These are phyloP conservation scores for Brachyistius frenatus DNA, from an alignment of 2,113 vertebrate species.

Conservation along the genomic window DNA sequence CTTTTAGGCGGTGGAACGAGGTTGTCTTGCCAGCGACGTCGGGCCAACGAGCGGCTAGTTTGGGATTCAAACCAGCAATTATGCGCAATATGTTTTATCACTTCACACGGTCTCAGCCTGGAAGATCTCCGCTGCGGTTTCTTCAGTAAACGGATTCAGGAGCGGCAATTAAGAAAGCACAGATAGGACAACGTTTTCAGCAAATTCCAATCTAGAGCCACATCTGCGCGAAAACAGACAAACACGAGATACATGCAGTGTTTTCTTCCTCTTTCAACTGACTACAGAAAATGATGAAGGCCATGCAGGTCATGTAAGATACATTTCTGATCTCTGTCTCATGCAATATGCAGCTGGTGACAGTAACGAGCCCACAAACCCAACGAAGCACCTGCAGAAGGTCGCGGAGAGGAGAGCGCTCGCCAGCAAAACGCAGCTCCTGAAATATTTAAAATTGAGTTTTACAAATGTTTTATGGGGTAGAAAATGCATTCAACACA, in stretches of 20 bases:
- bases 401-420: too few species aligned
- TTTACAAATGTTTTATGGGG: neutral
- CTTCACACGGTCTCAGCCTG: constrained; percentile 10
- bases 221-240: neutral
- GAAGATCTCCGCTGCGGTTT: neutral
- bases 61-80: constrained; percentile 35
- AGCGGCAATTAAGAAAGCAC: neutral
- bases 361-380: too few species aligned
- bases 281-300: neutral
- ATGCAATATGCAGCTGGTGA: too few species aligned
- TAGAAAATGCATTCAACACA: constrained; percentile 10
- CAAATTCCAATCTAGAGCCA: neutral
- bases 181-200: neutral
- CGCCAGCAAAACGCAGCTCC: neutral
- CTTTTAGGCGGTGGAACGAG: neutral
- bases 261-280: neutral
- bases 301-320: neutral
- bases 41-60: constrained; percentile 25
- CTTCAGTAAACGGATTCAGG: neutral
- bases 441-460: constrained; percentile 21
- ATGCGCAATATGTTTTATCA: constrained; percentile 25
- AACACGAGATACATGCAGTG: neutral
- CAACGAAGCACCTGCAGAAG: too few species aligned
- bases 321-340: neutral
- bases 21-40: neutral